phyloP scores from a whole-genome alignment of 1,140 invertebrate genomes.

The Drosophila tristis region DNA sequence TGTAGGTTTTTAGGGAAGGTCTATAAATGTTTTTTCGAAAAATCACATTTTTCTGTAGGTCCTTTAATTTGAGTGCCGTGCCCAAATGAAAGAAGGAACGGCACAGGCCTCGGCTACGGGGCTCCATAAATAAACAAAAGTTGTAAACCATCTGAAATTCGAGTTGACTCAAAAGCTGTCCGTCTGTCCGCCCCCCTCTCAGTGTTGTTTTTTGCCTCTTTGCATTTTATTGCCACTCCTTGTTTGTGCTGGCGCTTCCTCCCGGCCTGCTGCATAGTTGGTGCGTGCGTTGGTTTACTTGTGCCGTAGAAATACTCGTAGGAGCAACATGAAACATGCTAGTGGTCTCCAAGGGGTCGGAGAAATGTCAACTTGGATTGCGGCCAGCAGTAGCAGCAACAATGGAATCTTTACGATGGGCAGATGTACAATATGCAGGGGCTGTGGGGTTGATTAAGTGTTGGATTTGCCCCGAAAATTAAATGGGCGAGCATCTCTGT shows the following conservation, averaged over 20 bases:
- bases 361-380: conserved; percentile 14
- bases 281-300: conserved; percentile 40
- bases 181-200: too few species aligned
- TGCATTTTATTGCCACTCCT: conserved; percentile 31
- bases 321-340: conserved; percentile 3
- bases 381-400: neutral
- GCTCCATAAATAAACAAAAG: conserved; percentile 52
- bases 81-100: neutral
- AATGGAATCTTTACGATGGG: neutral
- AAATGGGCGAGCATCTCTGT: too few species aligned
- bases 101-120: neutral
- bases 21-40: conserved; percentile 14
- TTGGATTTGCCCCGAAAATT: neutral
- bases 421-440: neutral
- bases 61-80: conserved; percentile 50
- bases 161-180: conserved; percentile 8
- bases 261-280: conserved; percentile 3
- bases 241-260: conserved; percentile 2
- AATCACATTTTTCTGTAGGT: conserved; percentile 32
- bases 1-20: neutral
- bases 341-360: conserved; percentile 4
- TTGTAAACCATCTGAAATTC: conserved; percentile 51
- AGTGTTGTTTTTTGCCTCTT: neutral
- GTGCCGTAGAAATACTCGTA: conserved; percentile 1
- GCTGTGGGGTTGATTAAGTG: too few species aligned